phyloP scores from a whole-genome alignment of 2,113 vertebrate species.

The Tachuris rubrigastra region DNA sequence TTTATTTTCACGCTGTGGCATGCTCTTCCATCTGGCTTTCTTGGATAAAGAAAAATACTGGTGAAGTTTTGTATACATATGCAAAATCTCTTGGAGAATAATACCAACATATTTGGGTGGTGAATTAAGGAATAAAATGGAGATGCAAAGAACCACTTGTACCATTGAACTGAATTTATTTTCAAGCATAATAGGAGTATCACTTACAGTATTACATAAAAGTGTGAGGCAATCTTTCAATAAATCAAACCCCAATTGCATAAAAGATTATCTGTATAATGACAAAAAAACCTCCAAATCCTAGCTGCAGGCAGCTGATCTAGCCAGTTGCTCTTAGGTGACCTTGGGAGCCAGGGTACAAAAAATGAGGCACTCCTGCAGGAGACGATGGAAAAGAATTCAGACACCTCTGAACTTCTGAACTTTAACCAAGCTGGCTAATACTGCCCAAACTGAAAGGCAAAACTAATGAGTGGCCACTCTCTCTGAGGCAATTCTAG shows the following conservation, averaged over 20 bases:
- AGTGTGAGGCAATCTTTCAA: neutral
- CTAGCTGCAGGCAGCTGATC: neutral
- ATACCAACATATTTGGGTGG: neutral
- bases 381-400: neutral
- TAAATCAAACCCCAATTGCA: neutral
- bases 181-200: neutral
- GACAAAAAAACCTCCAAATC: neutral
- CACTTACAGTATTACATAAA: neutral
- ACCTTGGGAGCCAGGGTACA: neutral
- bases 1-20: neutral
- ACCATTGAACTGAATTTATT: slow-evolving; percentile 17
- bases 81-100: neutral
- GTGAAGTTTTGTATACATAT: neutral
- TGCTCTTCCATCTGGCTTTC: neutral
- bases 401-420: neutral
- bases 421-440: neutral
- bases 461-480: neutral
- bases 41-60: neutral
- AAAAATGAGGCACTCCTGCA: neutral
- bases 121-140: neutral
- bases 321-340: neutral
- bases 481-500: neutral
- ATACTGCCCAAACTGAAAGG: neutral
- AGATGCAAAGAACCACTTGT: neutral
- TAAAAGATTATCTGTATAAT: neutral